Evolutionary conservation across 1,140 invertebrate genomes (phyloP).

Genomic region (Drosophila ananassae): DNA sequence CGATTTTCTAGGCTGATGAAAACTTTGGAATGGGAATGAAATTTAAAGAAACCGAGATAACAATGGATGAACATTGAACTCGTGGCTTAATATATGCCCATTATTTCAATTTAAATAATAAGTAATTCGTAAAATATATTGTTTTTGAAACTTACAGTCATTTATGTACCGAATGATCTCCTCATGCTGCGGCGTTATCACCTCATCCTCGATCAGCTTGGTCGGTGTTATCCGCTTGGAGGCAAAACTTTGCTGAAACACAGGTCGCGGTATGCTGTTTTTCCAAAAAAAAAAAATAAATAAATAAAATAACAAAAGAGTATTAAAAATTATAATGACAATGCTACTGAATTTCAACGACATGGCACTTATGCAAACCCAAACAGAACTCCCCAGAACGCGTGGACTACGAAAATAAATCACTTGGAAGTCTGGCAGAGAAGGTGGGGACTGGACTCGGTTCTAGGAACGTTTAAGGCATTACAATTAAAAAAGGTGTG

Average conservation of each 20-base stretch:
- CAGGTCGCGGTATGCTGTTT: slow-evolving; percentile 84
- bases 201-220: slow-evolving; percentile 78
- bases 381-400: slow-evolving; percentile 23
- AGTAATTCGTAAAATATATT: neutral
- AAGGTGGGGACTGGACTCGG: slow-evolving; percentile 2
- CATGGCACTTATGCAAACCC: slow-evolving; percentile 48
- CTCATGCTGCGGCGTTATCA: slow-evolving; percentile 84
- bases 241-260: slow-evolving; percentile 84
- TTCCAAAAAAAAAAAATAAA: slow-evolving; percentile 29
- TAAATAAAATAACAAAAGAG: slow-evolving; percentile 15
- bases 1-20: neutral
- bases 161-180: slow-evolving; percentile 85
- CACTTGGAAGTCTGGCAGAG: slow-evolving; percentile 14
- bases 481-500: neutral
- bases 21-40: neutral
- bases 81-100: neutral
- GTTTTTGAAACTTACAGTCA: slow-evolving; percentile 69
- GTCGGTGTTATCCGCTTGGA: slow-evolving; percentile 74
- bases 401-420: slow-evolving; percentile 63
- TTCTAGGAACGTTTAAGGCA: slow-evolving; percentile 11
- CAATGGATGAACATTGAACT: slow-evolving; percentile 2
- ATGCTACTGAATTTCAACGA: slow-evolving; percentile 12
- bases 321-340: slow-evolving; percentile 37
- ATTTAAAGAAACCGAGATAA: neutral
- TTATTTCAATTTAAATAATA: neutral